Evolutionary conservation across 2,888 invertebrate species (phyloP), one percentile per base, ranked within the genome.

Genomic region (Pecten maximus): DNA sequence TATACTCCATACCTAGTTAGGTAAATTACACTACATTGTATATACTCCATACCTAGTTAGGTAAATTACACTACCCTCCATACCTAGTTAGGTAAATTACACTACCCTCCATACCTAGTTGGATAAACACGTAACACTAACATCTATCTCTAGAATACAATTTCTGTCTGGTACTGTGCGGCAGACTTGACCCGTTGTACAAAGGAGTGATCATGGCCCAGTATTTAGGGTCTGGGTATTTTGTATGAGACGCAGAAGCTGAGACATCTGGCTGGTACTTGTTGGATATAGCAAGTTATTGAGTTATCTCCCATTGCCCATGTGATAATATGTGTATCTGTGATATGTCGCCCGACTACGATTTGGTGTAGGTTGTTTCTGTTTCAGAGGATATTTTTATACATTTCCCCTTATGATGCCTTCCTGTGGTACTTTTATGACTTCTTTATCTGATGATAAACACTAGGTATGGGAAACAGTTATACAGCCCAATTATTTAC

Each of bases 281-380:
- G n/a, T 54, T 54, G 54, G 54, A 6, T 74, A 74, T 28, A n/a
- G n/a, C n/a, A 74, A 74, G 6, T n/a, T 60, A 60, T 19, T 60
- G 74, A 74, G 74, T 74, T 74, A 23, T 74, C 74, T 74, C 74
- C 74, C 74, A 74, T 74, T 35, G 74, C 74, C 74, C 74, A 74
- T 74, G 74, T 74, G 74, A 74, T 74, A 74, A 74, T 35, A 74
- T 74, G 60, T 74, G 35, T 74, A 35, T 35, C 74, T 74, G 74
- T 74, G 74, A 74, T 74, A 60, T n/a, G 60, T 60, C 60, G 2
- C 23, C 15, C 60, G 60, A n/a, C 23, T 28, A 35, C 6, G 35
- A 35, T 74, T 74, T 74, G 74, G 35, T 74, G 35, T 74, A 74
- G 74, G 74, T 74, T 74, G 74, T 74, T 28, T 54, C 54, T 54